These are phyloP conservation scores for Nomada goodeniana DNA, from an alignment of 2,888 invertebrate species.

Conservation along the genomic window DNA sequence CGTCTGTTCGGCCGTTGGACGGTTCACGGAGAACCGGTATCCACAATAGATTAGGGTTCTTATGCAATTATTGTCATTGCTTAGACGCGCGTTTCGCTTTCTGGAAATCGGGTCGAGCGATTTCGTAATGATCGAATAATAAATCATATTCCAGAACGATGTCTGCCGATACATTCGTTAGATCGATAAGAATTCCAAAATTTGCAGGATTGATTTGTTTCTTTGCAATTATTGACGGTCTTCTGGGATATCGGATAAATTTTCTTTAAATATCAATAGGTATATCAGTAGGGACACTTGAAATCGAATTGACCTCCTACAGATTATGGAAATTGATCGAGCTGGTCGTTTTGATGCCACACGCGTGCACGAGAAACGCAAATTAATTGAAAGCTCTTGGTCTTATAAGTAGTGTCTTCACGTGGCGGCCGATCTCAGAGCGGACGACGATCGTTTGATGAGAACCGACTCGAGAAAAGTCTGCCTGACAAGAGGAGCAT, in stretches of 20 bases:
- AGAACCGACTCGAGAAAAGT: constrained; percentile 64
- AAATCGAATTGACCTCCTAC: constrained; percentile 5
- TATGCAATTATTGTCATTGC: constrained; percentile 11
- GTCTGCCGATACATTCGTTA: too few species aligned
- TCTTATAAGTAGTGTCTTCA: constrained; percentile 55
- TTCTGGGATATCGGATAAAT: too few species aligned
- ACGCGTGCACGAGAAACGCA: constrained; percentile 48
- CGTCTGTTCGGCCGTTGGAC: constrained; percentile 74
- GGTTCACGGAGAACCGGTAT: constrained; percentile 54
- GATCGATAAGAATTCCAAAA: too few species aligned
- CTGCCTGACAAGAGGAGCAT: constrained; percentile 36
- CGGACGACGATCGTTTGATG: constrained; percentile 57
- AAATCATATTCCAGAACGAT: too few species aligned
- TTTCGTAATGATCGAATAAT: too few species aligned
- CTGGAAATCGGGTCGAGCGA: constrained; percentile 4
- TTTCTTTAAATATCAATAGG: neutral
- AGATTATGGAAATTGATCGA: constrained; percentile 25
- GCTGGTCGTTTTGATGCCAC: constrained; percentile 36
- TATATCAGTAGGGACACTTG: neutral
- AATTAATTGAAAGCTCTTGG: constrained; percentile 24
- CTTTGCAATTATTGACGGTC: too few species aligned
- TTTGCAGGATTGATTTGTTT: too few species aligned
- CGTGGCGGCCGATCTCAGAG: constrained; percentile 40
- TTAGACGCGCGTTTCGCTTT: neutral
- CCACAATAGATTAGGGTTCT: constrained; percentile 18